Evolutionary conservation across 2,888 invertebrate species (phyloP), one percentile per base, ranked within the genome.

Genomic region (Lithophane socia): DNA sequence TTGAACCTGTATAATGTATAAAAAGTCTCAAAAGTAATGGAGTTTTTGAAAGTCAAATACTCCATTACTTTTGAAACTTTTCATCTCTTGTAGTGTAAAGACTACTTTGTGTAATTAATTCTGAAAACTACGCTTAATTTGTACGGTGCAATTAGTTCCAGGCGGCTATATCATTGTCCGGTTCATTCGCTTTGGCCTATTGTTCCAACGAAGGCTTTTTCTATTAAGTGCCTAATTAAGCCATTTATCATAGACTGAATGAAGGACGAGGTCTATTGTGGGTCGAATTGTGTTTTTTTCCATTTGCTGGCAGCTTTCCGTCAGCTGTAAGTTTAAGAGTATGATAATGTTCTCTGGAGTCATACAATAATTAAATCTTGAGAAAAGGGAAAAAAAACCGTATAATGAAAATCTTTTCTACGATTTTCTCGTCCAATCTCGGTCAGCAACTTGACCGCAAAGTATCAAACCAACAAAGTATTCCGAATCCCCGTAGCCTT

Each of bases 201-300:
- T 92, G 91, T 91, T 90, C 87, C 73, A 66, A 84, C 37, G 0
- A 58, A 75, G 83, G 88, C 76, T 92, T 93, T 92, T 93, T 92
- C 91, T 92, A 93, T 92, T 90, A 91, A 91, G 90, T 90, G 90
- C 78, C 90, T 91, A 92, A 94, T 94, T 93, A 92, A 90, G 91
- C 77, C 72, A 79, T 85, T 81, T 77, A 77, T 84, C 73, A 77
- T 75, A 67, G 64, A 61, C 67, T 37, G 37, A 29, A 29, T 44
- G 65, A 49, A 67, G 29, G 52, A 73, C 9, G 21, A 61, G 8
- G n/a, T 24, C 13, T 3, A 29, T 54, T 66, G 7, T 66, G 9
- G 47, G 29, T 70, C 29, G 18, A 52, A 60, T 37, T 37, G 37
- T 18, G 2, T 2, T 61, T 68, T n/a, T 67, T 64, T 60, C 2